phyloP scores from a whole-genome alignment of 2,797 vertebrate genomes.

The Epinephelus coioides region DNA sequence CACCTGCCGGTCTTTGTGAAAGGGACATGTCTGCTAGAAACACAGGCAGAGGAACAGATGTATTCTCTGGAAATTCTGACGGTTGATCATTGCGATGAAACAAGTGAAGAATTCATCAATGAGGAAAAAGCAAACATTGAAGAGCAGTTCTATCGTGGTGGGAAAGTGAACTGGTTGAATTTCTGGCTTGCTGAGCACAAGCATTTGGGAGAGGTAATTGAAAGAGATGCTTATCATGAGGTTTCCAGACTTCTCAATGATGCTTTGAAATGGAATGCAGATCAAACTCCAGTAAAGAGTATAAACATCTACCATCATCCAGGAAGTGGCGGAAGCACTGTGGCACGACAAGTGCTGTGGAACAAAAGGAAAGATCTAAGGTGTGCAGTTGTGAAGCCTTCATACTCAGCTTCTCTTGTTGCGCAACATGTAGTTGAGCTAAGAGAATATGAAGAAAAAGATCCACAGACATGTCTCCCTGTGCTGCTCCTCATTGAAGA shows the following conservation, averaged over 20 bases:
- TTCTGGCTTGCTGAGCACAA: constrained; percentile 83
- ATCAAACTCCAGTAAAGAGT: constrained; percentile 73
- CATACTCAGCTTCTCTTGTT: constrained; percentile 71
- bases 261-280: constrained; percentile 48
- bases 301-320: constrained; percentile 91
- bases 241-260: constrained; percentile 74
- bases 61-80: constrained; percentile 88
- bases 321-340: constrained; percentile 91
- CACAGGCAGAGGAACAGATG: constrained; percentile 83
- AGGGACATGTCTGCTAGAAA: constrained; percentile 81
- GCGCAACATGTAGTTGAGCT: constrained; percentile 85
- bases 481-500: constrained; percentile 89
- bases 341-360: constrained; percentile 90
- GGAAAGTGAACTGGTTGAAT: constrained; percentile 80
- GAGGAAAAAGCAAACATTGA: constrained; percentile 81
- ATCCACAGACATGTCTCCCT: constrained; percentile 81
- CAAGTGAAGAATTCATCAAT: constrained; percentile 64
- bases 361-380: constrained; percentile 84
- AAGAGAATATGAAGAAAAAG: constrained; percentile 87
- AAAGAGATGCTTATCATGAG: constrained; percentile 81
- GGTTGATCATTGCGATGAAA: constrained; percentile 85
- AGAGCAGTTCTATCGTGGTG: constrained; percentile 86
- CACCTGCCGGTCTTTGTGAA: constrained; percentile 82
- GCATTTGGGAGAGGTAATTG: constrained; percentile 77
- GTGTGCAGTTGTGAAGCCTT: constrained; percentile 86